phyloP scores from a whole-genome alignment of 2,888 invertebrate genomes.

The Pyrrhia umbra region DNA sequence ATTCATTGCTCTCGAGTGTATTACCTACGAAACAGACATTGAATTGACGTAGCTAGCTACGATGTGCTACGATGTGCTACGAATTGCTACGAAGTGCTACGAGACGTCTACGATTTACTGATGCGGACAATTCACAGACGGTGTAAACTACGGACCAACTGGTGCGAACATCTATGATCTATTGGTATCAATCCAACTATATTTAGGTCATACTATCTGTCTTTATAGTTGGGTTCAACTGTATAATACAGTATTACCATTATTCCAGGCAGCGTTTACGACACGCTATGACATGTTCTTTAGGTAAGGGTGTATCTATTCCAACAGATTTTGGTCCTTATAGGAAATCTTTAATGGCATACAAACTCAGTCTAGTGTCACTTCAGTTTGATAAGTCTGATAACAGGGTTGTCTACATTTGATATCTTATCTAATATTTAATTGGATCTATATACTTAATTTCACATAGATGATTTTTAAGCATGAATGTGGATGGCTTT shows the following conservation, averaged over 20 bases:
- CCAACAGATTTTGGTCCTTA: too few species aligned
- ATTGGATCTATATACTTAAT: too few species aligned
- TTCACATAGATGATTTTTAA: too few species aligned
- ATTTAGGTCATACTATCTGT: neutral
- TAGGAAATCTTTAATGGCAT: too few species aligned
- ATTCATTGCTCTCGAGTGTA: too few species aligned
- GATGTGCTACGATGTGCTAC: constrained; percentile 7
- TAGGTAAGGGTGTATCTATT: too few species aligned
- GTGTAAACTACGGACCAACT: neutral
- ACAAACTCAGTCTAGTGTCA: too few species aligned
- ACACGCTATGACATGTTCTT: too few species aligned
- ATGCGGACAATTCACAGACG: neutral
- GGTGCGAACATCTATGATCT: constrained; percentile 9
- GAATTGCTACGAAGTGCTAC: constrained; percentile 29
- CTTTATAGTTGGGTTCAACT: neutral
- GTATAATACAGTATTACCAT: neutral
- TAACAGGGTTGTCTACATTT: too few species aligned
- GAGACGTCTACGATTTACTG: constrained; percentile 18
- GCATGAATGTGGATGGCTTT: too few species aligned
- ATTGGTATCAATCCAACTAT: constrained; percentile 13
- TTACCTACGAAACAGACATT: neutral
- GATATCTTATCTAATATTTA: too few species aligned
- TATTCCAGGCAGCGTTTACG: neutral
- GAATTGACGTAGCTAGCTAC: constrained; percentile 7
- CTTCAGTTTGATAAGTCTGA: too few species aligned